A percentile compares a stretch with the other conserved stretches of the same genome.
phyloP scores from a whole-genome alignment of 2,113 vertebrate genomes.

The Albula goreensis region DNA sequence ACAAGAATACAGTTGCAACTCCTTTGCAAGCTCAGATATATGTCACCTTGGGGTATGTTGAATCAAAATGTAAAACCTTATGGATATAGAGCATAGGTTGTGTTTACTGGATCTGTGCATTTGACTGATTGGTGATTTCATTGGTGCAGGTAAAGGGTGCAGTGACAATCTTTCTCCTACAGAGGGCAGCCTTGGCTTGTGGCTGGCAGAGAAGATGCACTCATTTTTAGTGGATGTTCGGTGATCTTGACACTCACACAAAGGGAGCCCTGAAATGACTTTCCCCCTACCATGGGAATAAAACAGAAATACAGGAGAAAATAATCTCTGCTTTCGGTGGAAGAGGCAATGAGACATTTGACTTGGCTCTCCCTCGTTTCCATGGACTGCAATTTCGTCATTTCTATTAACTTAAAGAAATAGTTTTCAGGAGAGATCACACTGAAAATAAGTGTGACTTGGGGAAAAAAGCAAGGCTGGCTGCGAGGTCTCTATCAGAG shows the following conservation, averaged over 20 bases:
- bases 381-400: conserved; percentile 1
- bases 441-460: conserved; percentile 6
- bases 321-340: not conserved
- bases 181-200: not conserved
- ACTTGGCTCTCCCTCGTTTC: not conserved
- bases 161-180: not conserved
- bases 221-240: not conserved
- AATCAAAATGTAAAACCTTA: no score
- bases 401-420: conserved; percentile 11
- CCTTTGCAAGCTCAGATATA: not conserved
- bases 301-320: not conserved
- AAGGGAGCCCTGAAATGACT: not conserved
- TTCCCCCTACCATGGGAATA: not conserved
- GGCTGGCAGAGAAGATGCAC: not conserved
- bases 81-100: no score
- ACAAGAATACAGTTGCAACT: not conserved
- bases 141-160: not conserved
- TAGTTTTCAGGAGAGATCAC: conserved; percentile 4
- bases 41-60: no score
- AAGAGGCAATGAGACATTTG: not conserved
- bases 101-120: no score
- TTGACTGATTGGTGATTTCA: no score
- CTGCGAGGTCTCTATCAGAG: not conserved
- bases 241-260: not conserved
- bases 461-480: not conserved